phyloP scores from a whole-genome alignment of 2,113 vertebrate genomes.

The Egretta garzetta region DNA sequence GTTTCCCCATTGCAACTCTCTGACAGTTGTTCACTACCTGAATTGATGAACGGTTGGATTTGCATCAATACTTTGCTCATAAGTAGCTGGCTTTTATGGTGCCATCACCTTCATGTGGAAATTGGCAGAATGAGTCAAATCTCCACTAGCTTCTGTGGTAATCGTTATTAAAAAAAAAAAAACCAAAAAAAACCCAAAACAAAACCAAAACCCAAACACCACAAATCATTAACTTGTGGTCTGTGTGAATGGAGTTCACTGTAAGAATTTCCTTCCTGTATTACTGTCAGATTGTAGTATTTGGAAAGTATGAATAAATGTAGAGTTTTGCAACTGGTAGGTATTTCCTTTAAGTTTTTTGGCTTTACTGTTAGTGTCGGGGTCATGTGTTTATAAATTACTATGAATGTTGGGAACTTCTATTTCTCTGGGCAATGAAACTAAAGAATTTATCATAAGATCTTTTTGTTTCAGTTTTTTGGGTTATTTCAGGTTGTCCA shows the following conservation, averaged over 20 bases:
- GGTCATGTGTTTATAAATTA: background rate
- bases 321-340: background rate
- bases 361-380: background rate
- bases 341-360: background rate
- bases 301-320: background rate
- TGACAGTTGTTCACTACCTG: background rate
- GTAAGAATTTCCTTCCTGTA: background rate
- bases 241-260: background rate
- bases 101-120: background rate
- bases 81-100: background rate
- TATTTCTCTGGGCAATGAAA: slow-evolving; percentile 3
- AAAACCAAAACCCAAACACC: no score
- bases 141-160: background rate
- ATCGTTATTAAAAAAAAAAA: background rate
- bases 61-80: background rate
- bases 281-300: background rate
- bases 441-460: slow-evolving; percentile 10
- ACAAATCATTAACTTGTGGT: background rate
- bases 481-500: slow-evolving; percentile 15
- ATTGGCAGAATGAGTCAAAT: background rate
- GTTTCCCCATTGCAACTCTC: background rate
- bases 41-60: background rate
- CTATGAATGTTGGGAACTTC: background rate
- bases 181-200: no score
- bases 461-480: background rate